phyloP scores from a whole-genome alignment of 2,797 vertebrate species.

The Melanotaenia trifasciata region DNA sequence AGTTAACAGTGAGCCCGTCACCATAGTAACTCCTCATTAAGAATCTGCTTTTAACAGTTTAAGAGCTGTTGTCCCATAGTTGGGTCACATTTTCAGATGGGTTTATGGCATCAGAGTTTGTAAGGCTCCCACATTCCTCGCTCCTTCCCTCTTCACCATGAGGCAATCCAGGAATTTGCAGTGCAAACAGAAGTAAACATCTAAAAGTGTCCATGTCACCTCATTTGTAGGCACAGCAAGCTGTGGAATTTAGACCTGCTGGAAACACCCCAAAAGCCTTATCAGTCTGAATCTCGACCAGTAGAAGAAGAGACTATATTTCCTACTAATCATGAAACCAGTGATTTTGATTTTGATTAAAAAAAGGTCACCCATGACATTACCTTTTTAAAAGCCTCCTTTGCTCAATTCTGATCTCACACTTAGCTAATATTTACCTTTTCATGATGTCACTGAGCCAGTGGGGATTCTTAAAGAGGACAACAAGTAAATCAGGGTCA shows the following conservation, averaged over 20 bases:
- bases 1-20: constrained; percentile 19
- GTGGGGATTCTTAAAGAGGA: constrained; percentile 29
- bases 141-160: constrained; percentile 61
- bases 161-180: constrained; percentile 78
- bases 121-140: constrained; percentile 65
- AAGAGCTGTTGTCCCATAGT: constrained; percentile 29
- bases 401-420: constrained; percentile 48
- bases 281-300: constrained; percentile 13
- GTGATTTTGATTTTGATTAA: background rate
- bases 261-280: constrained; percentile 22
- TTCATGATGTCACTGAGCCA: constrained; percentile 52
- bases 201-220: constrained; percentile 66
- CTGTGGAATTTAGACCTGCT: constrained; percentile 66
- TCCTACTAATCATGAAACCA: background rate
- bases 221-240: constrained; percentile 50
- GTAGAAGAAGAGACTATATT: background rate
- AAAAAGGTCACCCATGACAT: background rate
- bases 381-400: constrained; percentile 11
- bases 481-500: constrained; percentile 46
- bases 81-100: constrained; percentile 60
- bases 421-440: constrained; percentile 56
- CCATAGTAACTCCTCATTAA: constrained; percentile 47
- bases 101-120: constrained; percentile 69
- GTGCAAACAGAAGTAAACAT: constrained; percentile 76
- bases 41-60: constrained; percentile 54